Percentiles rank a stretch among this genome's conserved stretches.
Evolutionary conservation across 2,888 invertebrate genomes (phyloP).

Genomic region (Dermolepida albohirtum): DNA sequence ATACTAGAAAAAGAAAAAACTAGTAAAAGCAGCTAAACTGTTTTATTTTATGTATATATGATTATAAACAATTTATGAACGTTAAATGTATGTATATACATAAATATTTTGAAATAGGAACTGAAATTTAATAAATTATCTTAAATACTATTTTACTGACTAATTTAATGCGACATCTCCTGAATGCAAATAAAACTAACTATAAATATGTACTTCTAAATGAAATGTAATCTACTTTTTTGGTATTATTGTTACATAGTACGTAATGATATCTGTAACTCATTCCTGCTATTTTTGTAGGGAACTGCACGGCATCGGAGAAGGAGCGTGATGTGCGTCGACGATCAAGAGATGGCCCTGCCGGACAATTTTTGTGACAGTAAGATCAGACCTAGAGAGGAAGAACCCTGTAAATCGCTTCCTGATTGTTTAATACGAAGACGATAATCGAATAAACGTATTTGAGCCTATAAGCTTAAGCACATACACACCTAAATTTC

Average conservation of each 20-base stretch:
- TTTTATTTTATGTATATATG: too few species aligned
- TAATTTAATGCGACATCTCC: neutral
- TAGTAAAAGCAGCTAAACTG: too few species aligned
- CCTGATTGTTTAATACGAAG: slow-evolving; percentile 63
- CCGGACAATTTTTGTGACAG: slow-evolving; percentile 79
- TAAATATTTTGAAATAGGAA: too few species aligned
- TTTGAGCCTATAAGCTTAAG: slow-evolving; percentile 11
- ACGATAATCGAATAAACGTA: slow-evolving; percentile 41
- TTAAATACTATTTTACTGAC: too few species aligned
- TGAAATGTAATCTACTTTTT: neutral
- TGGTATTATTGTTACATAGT: neutral
- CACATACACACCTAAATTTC: neutral
- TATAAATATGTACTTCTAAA: neutral
- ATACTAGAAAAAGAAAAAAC: too few species aligned
- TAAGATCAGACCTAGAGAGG: slow-evolving; percentile 74
- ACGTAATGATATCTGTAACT: neutral
- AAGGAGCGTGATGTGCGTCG: slow-evolving; percentile 81
- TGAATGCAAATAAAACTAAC: too few species aligned
- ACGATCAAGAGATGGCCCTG: slow-evolving; percentile 80
- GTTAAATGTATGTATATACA: too few species aligned
- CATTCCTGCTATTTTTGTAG: slow-evolving; percentile 48
- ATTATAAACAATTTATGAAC: too few species aligned
- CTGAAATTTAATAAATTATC: too few species aligned
- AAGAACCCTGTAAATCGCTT: slow-evolving; percentile 73
- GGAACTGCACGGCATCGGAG: slow-evolving; percentile 72